Evolutionary conservation across 2,888 invertebrate species (phyloP).

Genomic region (Xiphydria camelus): DNA sequence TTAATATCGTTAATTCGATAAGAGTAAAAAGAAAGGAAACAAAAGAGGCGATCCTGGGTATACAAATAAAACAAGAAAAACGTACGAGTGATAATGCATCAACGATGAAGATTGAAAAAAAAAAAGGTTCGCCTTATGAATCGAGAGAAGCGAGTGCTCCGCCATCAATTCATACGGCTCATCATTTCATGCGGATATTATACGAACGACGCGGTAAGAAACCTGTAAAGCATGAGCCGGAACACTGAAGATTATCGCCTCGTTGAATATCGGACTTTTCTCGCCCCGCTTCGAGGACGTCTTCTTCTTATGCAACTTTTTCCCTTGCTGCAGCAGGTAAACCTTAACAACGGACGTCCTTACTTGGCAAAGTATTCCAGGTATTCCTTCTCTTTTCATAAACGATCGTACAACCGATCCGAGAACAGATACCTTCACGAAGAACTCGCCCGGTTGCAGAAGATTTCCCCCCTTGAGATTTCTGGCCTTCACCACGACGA

Average conservation of each 20-base stretch:
- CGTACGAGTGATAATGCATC: conserved; percentile 1
- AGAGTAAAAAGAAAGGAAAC: no score
- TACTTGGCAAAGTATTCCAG: no score
- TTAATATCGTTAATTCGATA: no score
- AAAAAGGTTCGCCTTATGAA: not conserved
- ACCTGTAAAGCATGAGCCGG: conserved; percentile 73
- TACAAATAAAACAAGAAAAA: no score
- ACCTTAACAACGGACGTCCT: no score
- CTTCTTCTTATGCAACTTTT: conserved; percentile 80
- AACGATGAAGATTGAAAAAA: not conserved
- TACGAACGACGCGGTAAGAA: no score
- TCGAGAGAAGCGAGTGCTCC: no score
- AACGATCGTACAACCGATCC: no score
- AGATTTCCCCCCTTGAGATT: conserved; percentile 68
- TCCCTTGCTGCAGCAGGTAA: conserved; percentile 77
- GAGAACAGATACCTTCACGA: conserved; percentile 69
- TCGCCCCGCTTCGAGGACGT: conserved; percentile 77
- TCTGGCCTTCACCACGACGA: conserved; percentile 76
- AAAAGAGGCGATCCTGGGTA: no score
- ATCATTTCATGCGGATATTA: no score
- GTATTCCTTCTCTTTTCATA: no score
- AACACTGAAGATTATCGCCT: conserved; percentile 82
- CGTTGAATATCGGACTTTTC: conserved; percentile 78
- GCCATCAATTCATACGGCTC: not conserved
- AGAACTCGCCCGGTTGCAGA: conserved; percentile 68